Percentiles rank a stretch among this genome's conserved stretches.
phyloP scores from a whole-genome alignment of 2,113 vertebrate species.

The Cariama cristata region DNA sequence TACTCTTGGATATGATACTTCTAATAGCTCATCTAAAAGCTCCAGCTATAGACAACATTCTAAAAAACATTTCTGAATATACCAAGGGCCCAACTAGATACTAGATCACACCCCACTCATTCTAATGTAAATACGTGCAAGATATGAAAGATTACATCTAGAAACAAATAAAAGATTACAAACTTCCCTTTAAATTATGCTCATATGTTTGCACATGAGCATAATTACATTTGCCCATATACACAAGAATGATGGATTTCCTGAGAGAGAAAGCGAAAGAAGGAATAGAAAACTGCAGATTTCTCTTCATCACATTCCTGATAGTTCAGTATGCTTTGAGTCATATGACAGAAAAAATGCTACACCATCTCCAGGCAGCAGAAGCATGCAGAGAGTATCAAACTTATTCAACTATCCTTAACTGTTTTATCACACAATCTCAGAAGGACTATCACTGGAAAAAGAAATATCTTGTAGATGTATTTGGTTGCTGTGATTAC shows the following conservation, averaged over 20 bases:
- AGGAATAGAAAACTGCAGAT: neutral
- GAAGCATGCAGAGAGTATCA: neutral
- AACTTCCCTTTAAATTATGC: neutral
- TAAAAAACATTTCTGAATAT: neutral
- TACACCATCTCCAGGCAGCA: neutral
- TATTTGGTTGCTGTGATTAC: neutral
- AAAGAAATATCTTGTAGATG: neutral
- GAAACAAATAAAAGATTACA: neutral
- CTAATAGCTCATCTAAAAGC: neutral
- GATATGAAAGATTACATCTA: neutral
- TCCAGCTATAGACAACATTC: neutral
- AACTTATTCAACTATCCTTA: neutral
- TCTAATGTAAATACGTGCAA: neutral
- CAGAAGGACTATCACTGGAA: neutral
- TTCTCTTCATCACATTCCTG: neutral
- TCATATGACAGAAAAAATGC: neutral
- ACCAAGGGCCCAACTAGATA: neutral
- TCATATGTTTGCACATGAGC: neutral
- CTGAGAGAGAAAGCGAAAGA: neutral
- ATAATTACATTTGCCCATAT: neutral
- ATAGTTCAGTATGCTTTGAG: neutral
- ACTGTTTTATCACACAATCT: neutral
- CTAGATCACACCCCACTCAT: neutral
- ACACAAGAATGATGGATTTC: neutral
- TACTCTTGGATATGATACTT: neutral